Evolutionary conservation across 2,113 vertebrate genomes (phyloP).

Genomic region (Phrynosoma platyrhinos): DNA sequence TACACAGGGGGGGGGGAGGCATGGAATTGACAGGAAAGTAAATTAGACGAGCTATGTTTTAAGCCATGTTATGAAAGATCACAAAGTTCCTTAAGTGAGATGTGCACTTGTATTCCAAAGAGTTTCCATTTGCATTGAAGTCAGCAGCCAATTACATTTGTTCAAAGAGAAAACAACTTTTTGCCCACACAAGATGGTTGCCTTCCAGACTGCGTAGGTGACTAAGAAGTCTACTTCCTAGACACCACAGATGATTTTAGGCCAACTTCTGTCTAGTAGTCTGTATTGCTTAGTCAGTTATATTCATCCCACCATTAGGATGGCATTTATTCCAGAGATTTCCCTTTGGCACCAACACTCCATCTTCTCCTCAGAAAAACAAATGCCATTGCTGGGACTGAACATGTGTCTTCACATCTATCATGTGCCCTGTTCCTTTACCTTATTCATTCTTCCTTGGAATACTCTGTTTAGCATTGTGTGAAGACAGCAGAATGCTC

Average conservation of each 20-base stretch:
- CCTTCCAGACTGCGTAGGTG: conserved; percentile 41
- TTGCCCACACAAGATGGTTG: conserved; percentile 8
- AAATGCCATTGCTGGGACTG: not conserved
- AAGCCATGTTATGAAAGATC: conserved; percentile 1
- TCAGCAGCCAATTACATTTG: conserved; percentile 31
- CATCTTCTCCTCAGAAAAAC: conserved; percentile 20
- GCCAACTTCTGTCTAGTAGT: conserved; percentile 36
- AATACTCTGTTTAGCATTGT: not conserved
- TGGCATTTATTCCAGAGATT: conserved; percentile 19
- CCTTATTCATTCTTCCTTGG: conserved; percentile 29
- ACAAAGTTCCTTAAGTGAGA: not conserved
- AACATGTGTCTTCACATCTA: not conserved
- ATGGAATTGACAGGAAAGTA: conserved; percentile 12
- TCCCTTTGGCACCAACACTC: not conserved
- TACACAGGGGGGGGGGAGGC: not conserved
- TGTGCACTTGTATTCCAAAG: not conserved
- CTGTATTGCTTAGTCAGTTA: conserved; percentile 32
- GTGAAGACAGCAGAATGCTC: not conserved
- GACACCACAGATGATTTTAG: conserved; percentile 32
- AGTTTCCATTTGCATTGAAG: conserved; percentile 8
- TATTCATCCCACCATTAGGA: conserved; percentile 36
- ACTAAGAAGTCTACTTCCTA: conserved; percentile 33
- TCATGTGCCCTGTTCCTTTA: conserved; percentile 25
- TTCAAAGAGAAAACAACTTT: conserved; percentile 28
- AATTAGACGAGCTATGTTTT: not conserved